Evolutionary conservation across 2,888 invertebrate genomes (phyloP).

Genomic region (Chromoteleia sp.): DNA sequence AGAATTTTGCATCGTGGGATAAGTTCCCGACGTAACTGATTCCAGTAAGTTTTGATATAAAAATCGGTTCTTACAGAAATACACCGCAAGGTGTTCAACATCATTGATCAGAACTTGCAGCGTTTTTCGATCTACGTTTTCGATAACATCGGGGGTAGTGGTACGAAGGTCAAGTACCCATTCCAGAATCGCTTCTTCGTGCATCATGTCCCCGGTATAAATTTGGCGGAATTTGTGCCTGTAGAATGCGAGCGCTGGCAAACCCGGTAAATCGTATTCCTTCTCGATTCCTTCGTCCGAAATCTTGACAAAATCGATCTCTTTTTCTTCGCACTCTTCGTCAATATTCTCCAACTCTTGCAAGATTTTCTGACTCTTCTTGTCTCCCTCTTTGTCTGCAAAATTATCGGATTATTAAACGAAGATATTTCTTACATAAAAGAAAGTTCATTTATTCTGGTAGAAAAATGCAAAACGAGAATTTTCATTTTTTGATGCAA

Average conservation of each 20-base stretch:
- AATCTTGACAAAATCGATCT: conserved; percentile 96
- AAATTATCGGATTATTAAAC: conserved; percentile 14
- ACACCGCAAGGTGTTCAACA: conserved; percentile 95
- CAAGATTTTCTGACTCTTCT: conserved; percentile 94
- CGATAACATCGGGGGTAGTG: conserved; percentile 94
- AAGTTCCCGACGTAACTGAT: background rate
- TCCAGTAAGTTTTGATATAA: conserved; percentile 43
- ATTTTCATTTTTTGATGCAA: too few relatives aligned
- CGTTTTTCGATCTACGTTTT: conserved; percentile 95
- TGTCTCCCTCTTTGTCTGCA: conserved; percentile 94
- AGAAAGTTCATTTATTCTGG: too few relatives aligned
- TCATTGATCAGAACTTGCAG: conserved; percentile 95
- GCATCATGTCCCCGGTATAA: conserved; percentile 95
- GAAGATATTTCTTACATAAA: background rate
- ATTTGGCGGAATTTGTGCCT: conserved; percentile 95
- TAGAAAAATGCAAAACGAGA: too few relatives aligned
- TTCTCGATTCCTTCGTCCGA: conserved; percentile 94
- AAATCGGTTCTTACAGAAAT: conserved; percentile 90
- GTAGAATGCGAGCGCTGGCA: conserved; percentile 95
- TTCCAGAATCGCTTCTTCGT: conserved; percentile 94
- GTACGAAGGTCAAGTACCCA: conserved; percentile 95
- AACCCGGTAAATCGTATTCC: conserved; percentile 92
- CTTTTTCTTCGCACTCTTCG: conserved; percentile 96
- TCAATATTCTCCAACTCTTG: conserved; percentile 96
- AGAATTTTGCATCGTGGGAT: background rate